Percentiles rank a stretch among this genome's conserved stretches.
These are phyloP conservation scores for Drosophila cognata DNA, from an alignment of 2,888 invertebrate genomes.

Conservation along the genomic window DNA sequence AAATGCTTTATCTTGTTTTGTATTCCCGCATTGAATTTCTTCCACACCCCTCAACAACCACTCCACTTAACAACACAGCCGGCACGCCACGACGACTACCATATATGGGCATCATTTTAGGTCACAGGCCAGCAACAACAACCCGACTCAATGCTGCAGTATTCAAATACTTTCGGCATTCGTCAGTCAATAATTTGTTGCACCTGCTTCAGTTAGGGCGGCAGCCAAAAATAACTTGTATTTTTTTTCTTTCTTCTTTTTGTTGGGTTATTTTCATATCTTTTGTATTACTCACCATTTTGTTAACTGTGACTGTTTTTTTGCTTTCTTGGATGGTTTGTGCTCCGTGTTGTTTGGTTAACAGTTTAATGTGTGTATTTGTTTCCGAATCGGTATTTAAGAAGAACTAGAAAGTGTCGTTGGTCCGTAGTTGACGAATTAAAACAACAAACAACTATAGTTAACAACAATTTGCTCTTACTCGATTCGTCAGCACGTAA, in stretches of 20 bases:
- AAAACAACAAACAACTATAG: conserved; percentile 15
- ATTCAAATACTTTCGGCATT: background rate
- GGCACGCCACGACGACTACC: conserved; percentile 60
- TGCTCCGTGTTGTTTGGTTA: background rate
- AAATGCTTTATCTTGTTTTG: background rate
- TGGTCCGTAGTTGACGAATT: conserved; percentile 5
- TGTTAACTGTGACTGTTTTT: conserved; percentile 49
- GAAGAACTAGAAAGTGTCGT: conserved; percentile 11
- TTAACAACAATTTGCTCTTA: conserved; percentile 55
- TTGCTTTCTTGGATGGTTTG: conserved; percentile 24
- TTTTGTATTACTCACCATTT: conserved; percentile 74
- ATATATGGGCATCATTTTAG: conserved; percentile 72
- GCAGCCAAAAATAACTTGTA: conserved; percentile 25
- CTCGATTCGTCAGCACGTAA: conserved; percentile 65
- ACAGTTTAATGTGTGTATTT: background rate
- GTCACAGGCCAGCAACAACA: conserved; percentile 36
- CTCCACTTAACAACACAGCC: conserved; percentile 14
- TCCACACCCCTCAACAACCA: background rate
- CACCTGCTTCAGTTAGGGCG: conserved; percentile 17
- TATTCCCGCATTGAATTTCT: background rate
- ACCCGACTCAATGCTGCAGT: conserved; percentile 9
- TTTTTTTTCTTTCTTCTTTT: conserved; percentile 35
- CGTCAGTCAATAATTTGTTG: background rate
- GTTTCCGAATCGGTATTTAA: conserved; percentile 24
- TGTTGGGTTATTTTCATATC: conserved; percentile 41